Base-by-base conservation (phyloP, 2,113 vertebrate species). In the Stictonetta naevosa region DNA sequence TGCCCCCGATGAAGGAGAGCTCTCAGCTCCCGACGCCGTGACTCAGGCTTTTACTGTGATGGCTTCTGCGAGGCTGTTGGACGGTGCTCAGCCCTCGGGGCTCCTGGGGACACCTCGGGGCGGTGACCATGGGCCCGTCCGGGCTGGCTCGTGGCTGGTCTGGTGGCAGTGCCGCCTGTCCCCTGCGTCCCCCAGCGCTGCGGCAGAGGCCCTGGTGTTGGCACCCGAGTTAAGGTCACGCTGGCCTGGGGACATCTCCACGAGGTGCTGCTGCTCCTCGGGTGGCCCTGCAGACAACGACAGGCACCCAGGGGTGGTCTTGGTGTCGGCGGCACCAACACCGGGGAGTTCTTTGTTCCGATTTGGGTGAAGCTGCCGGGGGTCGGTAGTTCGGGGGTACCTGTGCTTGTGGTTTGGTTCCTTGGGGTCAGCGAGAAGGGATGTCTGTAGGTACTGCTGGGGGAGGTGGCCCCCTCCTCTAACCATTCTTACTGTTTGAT, bases 11-110 rank as follows among this genome's bases (percentile, higher is more conserved):
- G 76, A 80, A 92, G 20, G 73, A 55, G 46, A 52, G 22, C 46
- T 93, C 63, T 80, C 55, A 50, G 69, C 64, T 78, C 44, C 90
- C 44, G 78, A 12, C 48, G 56, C 90, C 58, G 50, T 92, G 93
- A 90, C 90, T 95, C 90, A 86, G 88, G 50, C 92, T 95, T 88
- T 92, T 78, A 75, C 22, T 0, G 2, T 69, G 88, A 93, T 95
- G 91, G 88, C 73, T 79, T 95, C 38, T 69, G 48, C 10, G 28
- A 66, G 63, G 52, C n/a, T 82, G 53, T 25, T 63, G 69, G 60
- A 38, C 1, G 8, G 22, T 75, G 25, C 86, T 95, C 92, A 91
- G 77, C 62, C 12, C 67, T 46, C 28, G 71, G 26, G 28, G 52
- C 56, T 92, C 40, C 68, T 59, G 73, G 73, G 88, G 69, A 88